Evolutionary conservation across 2,888 invertebrate species (phyloP), one percentile per base, ranked within the genome.

Genomic region (Toxonevra muliebris): DNA sequence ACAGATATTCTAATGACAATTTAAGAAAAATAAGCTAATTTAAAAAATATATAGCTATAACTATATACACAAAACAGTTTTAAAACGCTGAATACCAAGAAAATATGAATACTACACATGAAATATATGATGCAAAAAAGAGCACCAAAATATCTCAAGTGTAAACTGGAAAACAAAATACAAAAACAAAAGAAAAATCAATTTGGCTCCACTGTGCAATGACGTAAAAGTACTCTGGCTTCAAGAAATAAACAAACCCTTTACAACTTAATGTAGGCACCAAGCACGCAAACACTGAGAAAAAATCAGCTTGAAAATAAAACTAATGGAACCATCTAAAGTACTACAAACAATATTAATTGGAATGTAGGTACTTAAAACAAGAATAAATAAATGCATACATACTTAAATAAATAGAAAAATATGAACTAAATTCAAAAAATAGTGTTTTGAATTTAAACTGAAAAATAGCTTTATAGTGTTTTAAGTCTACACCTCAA

Each of bases 391-490:
- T 17, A 61, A 45, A 54, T 52, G n/a, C 30, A 52, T 55, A 65
- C 45, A 40, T 20, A 42, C 19, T 61, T 15, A 61, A 55, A 61
- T 20, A 53, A 41, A 68, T 53, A 52, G 20, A 68, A 43, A 63
- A 54, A 60, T 60, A 66, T 71, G 68, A 45, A 71, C 55, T 50
- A 43, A 45, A 52, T 41, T 45, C 8, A 61, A 11, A 52, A 63
- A 66, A 68, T 59, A 58, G 61, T 66, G 67, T 68, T n/a, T 66
- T 65, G 70, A 77, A 79, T 79, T 79, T 75, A 73, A 80, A 79
- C 80, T 80, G 76, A 80, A 78, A 55, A 79, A 81, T 80, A 81
- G 81, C 81, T 81, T 81, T 81, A 81, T 81, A 81, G 81, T 74
- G 50, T 76, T 73, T 76, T 81, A 81, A 81, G 81, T 69, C 69